These are phyloP conservation scores for Pterostichus madidus DNA, from an alignment of 2,888 invertebrate genomes.

Conservation along the genomic window DNA sequence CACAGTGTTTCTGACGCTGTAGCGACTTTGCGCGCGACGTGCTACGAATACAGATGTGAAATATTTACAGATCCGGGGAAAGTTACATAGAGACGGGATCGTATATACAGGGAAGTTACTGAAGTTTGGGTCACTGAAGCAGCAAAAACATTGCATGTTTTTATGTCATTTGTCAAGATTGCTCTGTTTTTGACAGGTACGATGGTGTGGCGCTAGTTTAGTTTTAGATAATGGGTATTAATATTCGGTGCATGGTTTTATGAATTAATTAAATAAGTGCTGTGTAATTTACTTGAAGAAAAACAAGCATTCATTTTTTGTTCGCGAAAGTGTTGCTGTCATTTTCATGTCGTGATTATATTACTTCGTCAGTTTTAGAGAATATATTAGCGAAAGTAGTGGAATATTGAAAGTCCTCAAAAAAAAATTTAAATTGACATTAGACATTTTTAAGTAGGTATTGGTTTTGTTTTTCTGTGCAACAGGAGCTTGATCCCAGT, in stretches of 20 bases:
- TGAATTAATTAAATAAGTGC: constrained; percentile 20
- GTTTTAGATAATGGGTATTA: constrained; percentile 24
- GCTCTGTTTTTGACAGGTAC: constrained; percentile 10
- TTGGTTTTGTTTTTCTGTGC: too few relatives aligned
- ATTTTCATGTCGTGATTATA: neutral
- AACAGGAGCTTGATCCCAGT: too few relatives aligned
- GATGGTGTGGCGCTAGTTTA: constrained; percentile 15
- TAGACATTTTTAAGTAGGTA: too few relatives aligned
- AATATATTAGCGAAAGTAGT: too few relatives aligned
- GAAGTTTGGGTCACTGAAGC: neutral
- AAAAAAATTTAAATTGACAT: too few relatives aligned
- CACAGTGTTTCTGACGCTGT: constrained; percentile 53
- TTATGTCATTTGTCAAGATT: constrained; percentile 33
- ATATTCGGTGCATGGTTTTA: constrained; percentile 23
- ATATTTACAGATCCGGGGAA: constrained; percentile 33
- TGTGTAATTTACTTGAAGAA: neutral
- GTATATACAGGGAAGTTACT: too few relatives aligned
- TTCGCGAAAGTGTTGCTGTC: neutral
- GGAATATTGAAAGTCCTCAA: too few relatives aligned
- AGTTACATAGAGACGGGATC: constrained; percentile 2
- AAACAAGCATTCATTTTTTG: neutral
- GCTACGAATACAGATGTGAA: constrained; percentile 31
- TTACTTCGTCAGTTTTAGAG: too few relatives aligned
- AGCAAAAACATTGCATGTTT: constrained; percentile 29
- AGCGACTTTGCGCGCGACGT: constrained; percentile 12